Evolutionary conservation across 2,113 vertebrate genomes (phyloP), one percentile per base, ranked within the genome.

Genomic region (Piprites chloris): DNA sequence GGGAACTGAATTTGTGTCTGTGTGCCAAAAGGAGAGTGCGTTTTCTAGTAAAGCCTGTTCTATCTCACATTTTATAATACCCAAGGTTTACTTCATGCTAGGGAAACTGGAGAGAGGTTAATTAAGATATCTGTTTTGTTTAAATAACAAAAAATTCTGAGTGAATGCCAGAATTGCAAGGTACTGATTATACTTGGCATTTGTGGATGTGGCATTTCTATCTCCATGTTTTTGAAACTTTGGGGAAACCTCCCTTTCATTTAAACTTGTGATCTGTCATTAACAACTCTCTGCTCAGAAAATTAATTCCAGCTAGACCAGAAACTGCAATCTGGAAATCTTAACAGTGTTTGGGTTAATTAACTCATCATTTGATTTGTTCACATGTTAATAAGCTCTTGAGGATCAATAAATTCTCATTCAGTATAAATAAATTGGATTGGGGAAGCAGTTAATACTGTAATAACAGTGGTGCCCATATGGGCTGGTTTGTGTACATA

Each of bases 371-470:
- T 91, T 89, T 89, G 56, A 72, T 89, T 87, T 95, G 16, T 90
- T 89, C 88, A 71, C 59, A 66, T 87, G 46, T 44, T 89, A 91
- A 93, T 72, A 79, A 81, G 74, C 33, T 96, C 52, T 78, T 81
- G 52, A 95, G 26, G 67, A 91, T 80, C 89, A 90, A 94, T 94
- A 86, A 71, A 94, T 93, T 93, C 49, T 89, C 50, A 62, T 93
- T 88, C 39, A 50, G 69, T 59, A 86, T 83, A 95, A 96, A 77
- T 66, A 92, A 65, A 95, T 72, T 62, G 42, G 63, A 59, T 35
- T 66, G 79, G 39, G 30, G 33, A 89, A 95, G 69, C 42, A 55
- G 81, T 66, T 91, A 89, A 69, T 87, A 56, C 35, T 59, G 18
- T 74, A 93, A 85, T 93, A 91, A 78, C 33, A 35, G 21, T 41